Conservation (phyloP, 2,113 vertebrate species). For the Mixornis gularis region DNA sequence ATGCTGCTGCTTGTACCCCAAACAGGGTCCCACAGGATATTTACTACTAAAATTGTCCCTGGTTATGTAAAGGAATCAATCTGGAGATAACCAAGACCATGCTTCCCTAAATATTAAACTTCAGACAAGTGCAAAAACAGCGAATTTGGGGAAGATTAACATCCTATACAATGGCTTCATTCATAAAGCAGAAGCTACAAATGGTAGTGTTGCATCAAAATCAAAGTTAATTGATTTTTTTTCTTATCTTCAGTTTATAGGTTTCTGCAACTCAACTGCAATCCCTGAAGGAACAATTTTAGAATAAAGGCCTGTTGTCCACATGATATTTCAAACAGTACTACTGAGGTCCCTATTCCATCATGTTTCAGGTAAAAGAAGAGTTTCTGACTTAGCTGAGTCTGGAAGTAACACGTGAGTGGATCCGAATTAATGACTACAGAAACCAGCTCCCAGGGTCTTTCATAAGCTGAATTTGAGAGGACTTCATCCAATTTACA, state of each 20-base stretch:
- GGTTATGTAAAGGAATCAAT: background rate
- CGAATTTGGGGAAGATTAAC: background rate
- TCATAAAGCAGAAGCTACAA: background rate
- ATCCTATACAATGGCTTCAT: background rate
- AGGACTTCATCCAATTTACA: background rate
- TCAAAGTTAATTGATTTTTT: background rate
- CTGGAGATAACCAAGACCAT: background rate
- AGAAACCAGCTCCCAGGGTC: background rate
- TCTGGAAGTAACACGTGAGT: background rate
- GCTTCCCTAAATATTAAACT: background rate
- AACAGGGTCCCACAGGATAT: background rate
- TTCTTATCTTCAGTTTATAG: background rate
- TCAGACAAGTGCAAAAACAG: background rate
- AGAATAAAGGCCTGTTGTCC: background rate
- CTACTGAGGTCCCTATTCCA: background rate
- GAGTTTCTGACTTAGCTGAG: background rate
- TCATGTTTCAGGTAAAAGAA: background rate
- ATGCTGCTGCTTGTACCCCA: slow-evolving; percentile 28
- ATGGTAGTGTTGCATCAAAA: background rate
- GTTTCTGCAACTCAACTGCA: background rate
- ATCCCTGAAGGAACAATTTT: background rate
- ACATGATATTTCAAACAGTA: background rate
- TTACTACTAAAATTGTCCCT: background rate
- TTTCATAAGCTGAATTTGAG: background rate
- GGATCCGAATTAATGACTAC: background rate